Evolutionary conservation across 2,888 invertebrate species (phyloP), one percentile per base, ranked within the genome.

Genomic region (Hesperia comma): DNA sequence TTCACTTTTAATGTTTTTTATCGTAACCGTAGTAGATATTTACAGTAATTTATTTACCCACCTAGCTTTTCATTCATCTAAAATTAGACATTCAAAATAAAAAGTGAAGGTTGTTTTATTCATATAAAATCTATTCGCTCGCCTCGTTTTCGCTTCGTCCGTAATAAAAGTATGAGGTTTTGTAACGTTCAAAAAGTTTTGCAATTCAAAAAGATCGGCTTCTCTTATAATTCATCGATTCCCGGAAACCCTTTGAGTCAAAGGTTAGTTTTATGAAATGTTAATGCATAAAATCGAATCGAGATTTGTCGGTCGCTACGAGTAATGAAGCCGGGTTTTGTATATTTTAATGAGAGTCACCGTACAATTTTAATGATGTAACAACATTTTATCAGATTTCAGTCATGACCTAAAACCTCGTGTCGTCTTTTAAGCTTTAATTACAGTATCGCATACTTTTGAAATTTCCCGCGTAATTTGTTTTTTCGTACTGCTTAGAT

Each of bases 221-320:
- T 49, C 17, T 19, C 1, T 12, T 37, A 37, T 19, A 19, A 49
- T 12, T 19, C 19, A 49, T 49, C 8, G 49, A 49, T 49, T 19
- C 19, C 19, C 19, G 17, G 19, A 49, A 49, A 19, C 49, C 46
- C 63, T 56, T 72, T 69, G 61, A 64, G 57, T 69, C 63, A 67
- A 70, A 67, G 51, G 64, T 66, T 33, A 68, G 40, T 64, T 64
- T 37, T 15, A 62, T 62, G 62, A 66, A 70, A 54, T 67, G 63
- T 66, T 55, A 56, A 58, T 53, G 49, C 49, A 46, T 37, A 26
- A 26, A 51, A 58, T 40, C 49, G 37, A 53, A 51, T 41, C 53
- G 46, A 26, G 32, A 51, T 54, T 55, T 32, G 7, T 15, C 43
- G 51, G 19, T 40, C 46, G 41, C 33, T 21, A 10, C 19, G 8